phyloP scores from a whole-genome alignment of 2,113 vertebrate genomes.

The Alaudala cheleensis region DNA sequence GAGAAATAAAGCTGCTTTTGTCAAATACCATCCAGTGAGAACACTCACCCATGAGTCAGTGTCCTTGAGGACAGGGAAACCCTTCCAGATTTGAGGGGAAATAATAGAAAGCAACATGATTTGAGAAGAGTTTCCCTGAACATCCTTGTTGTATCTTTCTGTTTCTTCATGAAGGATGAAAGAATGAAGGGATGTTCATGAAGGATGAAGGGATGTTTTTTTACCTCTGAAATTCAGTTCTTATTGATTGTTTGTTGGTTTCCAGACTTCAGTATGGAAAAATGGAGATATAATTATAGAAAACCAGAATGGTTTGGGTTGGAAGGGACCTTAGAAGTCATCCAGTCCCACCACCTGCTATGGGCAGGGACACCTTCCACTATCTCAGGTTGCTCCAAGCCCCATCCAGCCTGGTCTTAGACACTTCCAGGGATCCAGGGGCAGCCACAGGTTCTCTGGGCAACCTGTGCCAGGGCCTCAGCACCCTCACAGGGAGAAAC shows the following conservation, averaged over 20 bases:
- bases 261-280: not conserved
- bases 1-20: not conserved
- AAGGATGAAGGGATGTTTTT: not conserved
- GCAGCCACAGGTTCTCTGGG: not conserved
- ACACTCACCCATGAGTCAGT: not conserved
- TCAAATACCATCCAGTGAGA: not conserved
- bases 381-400: not conserved
- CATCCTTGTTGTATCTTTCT: not conserved
- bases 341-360: not conserved
- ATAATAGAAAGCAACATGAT: not conserved
- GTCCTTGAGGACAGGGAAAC: not conserved
- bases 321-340: not conserved
- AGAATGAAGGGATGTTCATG: no score
- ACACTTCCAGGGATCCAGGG: not conserved
- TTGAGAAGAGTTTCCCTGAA: not conserved
- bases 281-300: not conserved
- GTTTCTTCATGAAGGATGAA: not conserved
- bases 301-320: not conserved
- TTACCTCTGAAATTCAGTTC: not conserved
- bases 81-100: not conserved
- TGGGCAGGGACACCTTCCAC: not conserved
- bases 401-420: fast-evolving
- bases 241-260: not conserved
- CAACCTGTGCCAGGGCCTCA: not conserved
- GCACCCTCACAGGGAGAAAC: not conserved